Evolutionary conservation across 2,797 vertebrate species (phyloP).

Genomic region (Acanthurus leucopareius): DNA sequence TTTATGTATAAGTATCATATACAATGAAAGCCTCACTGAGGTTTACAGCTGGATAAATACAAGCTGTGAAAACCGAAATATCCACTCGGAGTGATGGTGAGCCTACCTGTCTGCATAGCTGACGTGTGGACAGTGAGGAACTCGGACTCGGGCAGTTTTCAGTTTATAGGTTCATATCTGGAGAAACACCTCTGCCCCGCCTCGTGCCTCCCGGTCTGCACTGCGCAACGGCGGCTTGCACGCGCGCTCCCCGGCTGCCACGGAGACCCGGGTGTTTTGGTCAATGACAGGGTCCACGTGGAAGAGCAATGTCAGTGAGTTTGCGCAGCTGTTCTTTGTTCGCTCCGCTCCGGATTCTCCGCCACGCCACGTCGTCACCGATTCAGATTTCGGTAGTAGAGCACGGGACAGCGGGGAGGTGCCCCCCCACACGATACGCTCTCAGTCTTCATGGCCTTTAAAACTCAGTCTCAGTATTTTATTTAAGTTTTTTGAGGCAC

Average conservation of each 20-base stretch:
- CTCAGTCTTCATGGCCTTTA: too few species aligned
- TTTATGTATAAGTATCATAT: background rate
- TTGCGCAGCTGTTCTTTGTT: too few species aligned
- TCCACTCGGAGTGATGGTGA: background rate
- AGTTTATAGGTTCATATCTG: constrained; percentile 53
- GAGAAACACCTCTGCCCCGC: constrained; percentile 34
- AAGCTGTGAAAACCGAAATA: background rate
- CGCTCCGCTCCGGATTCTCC: constrained; percentile 6
- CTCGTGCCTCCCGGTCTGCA: constrained; percentile 65
- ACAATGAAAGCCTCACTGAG: accelerated
- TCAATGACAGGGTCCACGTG: constrained; percentile 81
- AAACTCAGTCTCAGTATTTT: background rate
- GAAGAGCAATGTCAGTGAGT: constrained; percentile 43
- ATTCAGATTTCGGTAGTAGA: background rate
- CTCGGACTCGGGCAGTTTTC: constrained; percentile 4
- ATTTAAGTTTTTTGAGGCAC: too few species aligned
- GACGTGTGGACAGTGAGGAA: constrained; percentile 9
- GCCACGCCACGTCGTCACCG: constrained; percentile 69
- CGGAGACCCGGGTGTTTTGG: constrained; percentile 68
- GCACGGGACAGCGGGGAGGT: background rate
- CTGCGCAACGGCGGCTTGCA: constrained; percentile 69
- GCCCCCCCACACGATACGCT: too few species aligned
- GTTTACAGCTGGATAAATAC: background rate
- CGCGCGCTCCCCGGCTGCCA: constrained; percentile 52
- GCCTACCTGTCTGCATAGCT: constrained; percentile 69